A percentile compares a stretch with the other conserved stretches of the same genome.
Conservation (phyloP, 2,888 invertebrate species). For the Hypomecis punctinalis region DNA sequence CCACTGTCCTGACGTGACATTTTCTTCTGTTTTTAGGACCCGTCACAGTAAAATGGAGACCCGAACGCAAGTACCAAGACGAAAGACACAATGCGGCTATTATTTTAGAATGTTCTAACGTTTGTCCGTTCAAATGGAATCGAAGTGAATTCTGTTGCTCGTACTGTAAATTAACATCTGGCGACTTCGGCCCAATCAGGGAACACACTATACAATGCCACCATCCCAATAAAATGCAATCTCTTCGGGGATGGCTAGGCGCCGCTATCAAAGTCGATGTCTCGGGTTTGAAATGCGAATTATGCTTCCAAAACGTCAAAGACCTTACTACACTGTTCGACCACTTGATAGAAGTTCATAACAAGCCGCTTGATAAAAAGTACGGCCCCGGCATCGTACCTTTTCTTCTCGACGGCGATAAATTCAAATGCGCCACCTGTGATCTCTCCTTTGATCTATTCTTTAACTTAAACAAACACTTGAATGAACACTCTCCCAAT, state of each 20-base stretch:
- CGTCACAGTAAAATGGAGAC: slow-evolving; percentile 67
- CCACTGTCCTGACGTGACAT: slow-evolving; percentile 32
- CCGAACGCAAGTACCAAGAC: slow-evolving; percentile 67
- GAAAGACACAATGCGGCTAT: slow-evolving; percentile 76
- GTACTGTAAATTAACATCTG: slow-evolving; percentile 64
- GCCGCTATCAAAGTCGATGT: slow-evolving; percentile 65
- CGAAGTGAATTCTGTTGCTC: slow-evolving; percentile 69
- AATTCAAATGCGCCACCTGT: slow-evolving; percentile 65
- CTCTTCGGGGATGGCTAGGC: slow-evolving; percentile 9
- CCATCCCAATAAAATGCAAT: slow-evolving; percentile 60
- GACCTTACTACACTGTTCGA: slow-evolving; percentile 60
- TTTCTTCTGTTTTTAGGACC: slow-evolving; percentile 77
- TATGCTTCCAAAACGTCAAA: slow-evolving; percentile 57
- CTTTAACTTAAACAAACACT: slow-evolving; percentile 69
- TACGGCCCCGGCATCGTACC: slow-evolving; percentile 66
- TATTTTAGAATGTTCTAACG: slow-evolving; percentile 72
- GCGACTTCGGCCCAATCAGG: slow-evolving; percentile 63
- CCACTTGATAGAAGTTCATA: slow-evolving; percentile 61
- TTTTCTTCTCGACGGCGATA: slow-evolving; percentile 57
- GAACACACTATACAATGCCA: slow-evolving; percentile 50
- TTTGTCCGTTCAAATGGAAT: slow-evolving; percentile 72
- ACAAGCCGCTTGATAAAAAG: slow-evolving; percentile 58
- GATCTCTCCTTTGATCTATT: slow-evolving; percentile 65
- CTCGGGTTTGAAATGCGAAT: slow-evolving; percentile 61
- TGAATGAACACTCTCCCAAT: slow-evolving; percentile 72